Base-by-base conservation (phyloP, 2,888 invertebrate species). In the Hyposoter dolosus region DNA sequence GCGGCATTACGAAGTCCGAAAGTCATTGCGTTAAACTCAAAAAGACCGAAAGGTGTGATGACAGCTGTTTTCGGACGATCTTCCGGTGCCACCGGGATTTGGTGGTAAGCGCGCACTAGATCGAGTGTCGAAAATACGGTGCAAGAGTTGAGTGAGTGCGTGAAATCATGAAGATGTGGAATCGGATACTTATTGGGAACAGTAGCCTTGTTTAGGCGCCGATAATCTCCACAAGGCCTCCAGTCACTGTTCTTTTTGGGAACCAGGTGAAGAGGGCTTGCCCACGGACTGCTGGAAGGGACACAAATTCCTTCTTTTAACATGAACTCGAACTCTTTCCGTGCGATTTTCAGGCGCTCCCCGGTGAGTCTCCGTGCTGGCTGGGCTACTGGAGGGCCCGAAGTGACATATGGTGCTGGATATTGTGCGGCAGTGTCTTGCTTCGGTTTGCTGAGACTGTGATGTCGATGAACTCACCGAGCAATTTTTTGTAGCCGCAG, bases 51-150 rank as follows among this genome's bases (percentile, higher is more conserved):
- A 0, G 91, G 91, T n/a, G 91, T 91, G 3, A 82, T 90, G 5
- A 91, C 88, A 0, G 90, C 92, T 0, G 91, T 91, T 72, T 93
- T 92, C 7, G 65, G 87, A 5, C 90, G 85, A 79, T 92, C 90
- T 4, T 86, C 90, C 1, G 81, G 82, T 1, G 88, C 79, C 0
- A 87, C 71, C 0, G 87, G 87, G 4, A 88, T 84, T 17, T 87
- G 86, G 9, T 88, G 53, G 45, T 75, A 88, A 0, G 87, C 86
- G 23, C 84, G 63, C 0, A 69, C 60, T 6, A 87, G 71, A 23
- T 88, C 84, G 3, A 88, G 12, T n/a, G 63, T 78, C 17, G 84
- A 83, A 45, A 88, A 86, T 7, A 88, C 28, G 0, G 68, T 63
- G 17, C 81, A 74, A 1, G 60, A 83, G 10, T 50, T n/a, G 9